Conservation (phyloP, 2,797 vertebrate species). For the Phoxinus dragarum region DNA sequence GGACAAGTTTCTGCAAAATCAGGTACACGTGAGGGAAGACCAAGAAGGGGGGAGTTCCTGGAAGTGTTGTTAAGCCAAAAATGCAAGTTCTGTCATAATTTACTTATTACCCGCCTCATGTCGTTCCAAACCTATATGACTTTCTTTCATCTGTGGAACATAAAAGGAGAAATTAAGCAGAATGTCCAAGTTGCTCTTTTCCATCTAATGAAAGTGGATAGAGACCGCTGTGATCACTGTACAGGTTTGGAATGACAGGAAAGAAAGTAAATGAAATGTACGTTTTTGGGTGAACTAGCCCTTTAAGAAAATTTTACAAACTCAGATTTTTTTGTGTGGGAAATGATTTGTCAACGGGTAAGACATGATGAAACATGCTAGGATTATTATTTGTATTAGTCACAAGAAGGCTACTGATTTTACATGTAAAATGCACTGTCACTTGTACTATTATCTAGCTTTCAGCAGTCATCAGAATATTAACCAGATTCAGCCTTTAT, state of each 20-base stretch:
- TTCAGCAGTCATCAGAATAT: slow-evolving; percentile 47
- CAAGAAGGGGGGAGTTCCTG: neutral
- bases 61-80: neutral
- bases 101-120: neutral
- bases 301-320: neutral
- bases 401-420: neutral
- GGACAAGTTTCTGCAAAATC: slow-evolving; percentile 65
- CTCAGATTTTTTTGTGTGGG: neutral
- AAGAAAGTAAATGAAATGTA: neutral
- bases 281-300: neutral
- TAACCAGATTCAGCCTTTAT: slow-evolving; percentile 37
- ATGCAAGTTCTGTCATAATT: neutral
- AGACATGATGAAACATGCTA: slow-evolving; percentile 7
- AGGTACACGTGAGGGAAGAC: slow-evolving; percentile 39
- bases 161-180: neutral
- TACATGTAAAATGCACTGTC: slow-evolving; percentile 19
- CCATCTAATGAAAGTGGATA: neutral
- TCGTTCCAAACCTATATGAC: neutral
- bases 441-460: neutral
- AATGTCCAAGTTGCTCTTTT: neutral
- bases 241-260: neutral
- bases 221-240: neutral
- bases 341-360: neutral
- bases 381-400: slow-evolving; percentile 12
- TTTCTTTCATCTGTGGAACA: neutral